phyloP scores from a whole-genome alignment of 2,113 vertebrate genomes.

The Orcinus orca region DNA sequence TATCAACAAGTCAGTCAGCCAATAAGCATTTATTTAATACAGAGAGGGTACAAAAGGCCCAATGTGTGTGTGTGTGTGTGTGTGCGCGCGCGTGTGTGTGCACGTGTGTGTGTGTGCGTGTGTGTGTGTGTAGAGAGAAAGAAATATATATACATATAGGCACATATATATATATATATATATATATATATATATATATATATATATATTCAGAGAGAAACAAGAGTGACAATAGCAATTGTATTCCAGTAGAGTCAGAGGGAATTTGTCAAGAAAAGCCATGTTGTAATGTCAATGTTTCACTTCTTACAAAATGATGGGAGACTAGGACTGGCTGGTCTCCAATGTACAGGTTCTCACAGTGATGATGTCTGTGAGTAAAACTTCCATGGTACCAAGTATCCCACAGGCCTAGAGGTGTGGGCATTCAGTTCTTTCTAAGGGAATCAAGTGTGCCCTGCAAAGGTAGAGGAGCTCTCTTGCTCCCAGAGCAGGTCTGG shows the following conservation, averaged over 20 bases:
- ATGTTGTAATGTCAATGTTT: slow-evolving; percentile 24
- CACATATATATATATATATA: not conserved
- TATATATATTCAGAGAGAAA: not conserved
- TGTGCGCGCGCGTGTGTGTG: rapidly evolving
- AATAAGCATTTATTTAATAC: not conserved
- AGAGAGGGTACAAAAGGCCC: not conserved
- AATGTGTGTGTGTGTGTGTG: not conserved
- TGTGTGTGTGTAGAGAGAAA: no score
- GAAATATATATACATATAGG: not conserved
- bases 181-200: not conserved
- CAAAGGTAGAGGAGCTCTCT: not conserved
- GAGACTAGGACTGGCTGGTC: not conserved
- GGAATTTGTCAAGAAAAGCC: slow-evolving; percentile 52
- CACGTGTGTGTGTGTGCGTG: rapidly evolving
- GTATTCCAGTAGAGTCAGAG: slow-evolving; percentile 3
- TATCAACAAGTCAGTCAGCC: not conserved
- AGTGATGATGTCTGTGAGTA: slow-evolving; percentile 11
- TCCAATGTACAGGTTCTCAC: not conserved
- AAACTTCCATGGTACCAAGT: not conserved
- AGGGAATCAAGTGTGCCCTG: not conserved
- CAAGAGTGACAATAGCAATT: not conserved
- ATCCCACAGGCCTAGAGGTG: not conserved
- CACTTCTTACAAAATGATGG: slow-evolving; percentile 45
- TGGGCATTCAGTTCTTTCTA: slow-evolving; percentile 10
- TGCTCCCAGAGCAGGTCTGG: not conserved